Conservation (phyloP, 2,113 vertebrate species). For the Dasyurus viverrinus region DNA sequence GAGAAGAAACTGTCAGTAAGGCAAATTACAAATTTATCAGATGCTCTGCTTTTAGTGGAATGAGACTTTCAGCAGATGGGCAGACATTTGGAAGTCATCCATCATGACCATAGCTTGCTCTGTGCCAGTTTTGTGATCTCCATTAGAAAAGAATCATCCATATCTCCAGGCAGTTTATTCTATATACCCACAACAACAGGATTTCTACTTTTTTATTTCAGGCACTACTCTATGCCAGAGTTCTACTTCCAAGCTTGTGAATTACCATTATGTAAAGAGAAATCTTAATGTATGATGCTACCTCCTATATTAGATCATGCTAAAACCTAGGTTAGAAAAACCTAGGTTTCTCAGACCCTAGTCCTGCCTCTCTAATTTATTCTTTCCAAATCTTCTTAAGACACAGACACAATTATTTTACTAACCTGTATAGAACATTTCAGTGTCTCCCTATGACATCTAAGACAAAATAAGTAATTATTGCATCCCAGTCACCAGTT, state of each 20-base stretch:
- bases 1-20: background rate
- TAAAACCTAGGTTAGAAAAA: background rate
- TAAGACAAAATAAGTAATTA: background rate
- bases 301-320: background rate
- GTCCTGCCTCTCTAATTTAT: background rate
- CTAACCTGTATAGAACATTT: background rate
- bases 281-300: background rate
- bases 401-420: background rate
- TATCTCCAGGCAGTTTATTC: constrained; percentile 4
- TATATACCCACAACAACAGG: background rate
- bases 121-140: constrained; percentile 3
- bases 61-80: background rate
- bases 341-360: background rate
- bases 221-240: background rate
- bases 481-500: background rate
- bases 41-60: background rate
- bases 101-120: background rate
- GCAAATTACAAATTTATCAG: background rate
- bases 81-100: background rate
- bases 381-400: background rate
- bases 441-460: background rate
- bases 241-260: background rate
- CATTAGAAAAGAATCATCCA: background rate
- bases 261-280: background rate
- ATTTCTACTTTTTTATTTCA: background rate